Percentiles rank a stretch among this genome's conserved stretches.
Conservation (phyloP, 2,888 invertebrate genomes). For the Habroteleia sp. region DNA sequence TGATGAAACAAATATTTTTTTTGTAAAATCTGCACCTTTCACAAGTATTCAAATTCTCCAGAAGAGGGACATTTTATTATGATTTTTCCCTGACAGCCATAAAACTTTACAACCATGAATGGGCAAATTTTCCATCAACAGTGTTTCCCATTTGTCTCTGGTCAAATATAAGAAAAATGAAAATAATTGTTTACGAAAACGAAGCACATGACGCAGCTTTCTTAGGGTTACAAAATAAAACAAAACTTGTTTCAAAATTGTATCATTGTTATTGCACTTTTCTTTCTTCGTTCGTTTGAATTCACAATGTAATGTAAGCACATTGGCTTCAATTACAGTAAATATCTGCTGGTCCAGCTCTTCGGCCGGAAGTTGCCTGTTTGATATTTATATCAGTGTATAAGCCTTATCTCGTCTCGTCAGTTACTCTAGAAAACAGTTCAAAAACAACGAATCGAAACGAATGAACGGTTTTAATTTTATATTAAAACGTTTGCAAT, state of each 20-base stretch:
- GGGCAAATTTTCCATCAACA: not conserved
- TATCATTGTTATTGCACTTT: not conserved
- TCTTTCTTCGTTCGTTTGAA: conserved; percentile 2
- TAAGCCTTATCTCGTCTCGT: conserved; percentile 66
- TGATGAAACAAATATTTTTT: too few species aligned
- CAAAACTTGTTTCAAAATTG: too few species aligned
- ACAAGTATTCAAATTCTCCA: not conserved
- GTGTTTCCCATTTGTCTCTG: too few species aligned
- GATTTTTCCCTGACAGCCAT: not conserved
- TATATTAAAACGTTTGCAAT: too few species aligned
- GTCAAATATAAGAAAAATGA: not conserved
- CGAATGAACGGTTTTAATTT: too few species aligned
- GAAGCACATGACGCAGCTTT: too few species aligned
- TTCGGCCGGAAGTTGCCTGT: conserved; percentile 67
- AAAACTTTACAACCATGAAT: not conserved
- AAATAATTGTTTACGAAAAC: too few species aligned
- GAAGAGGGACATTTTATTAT: not conserved
- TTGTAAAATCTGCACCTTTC: too few species aligned
- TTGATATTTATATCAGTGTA: conserved; percentile 71
- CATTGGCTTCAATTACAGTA: conserved; percentile 34
- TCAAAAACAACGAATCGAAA: conserved; percentile 1
- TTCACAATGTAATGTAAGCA: conserved; percentile 13
- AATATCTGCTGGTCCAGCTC: conserved; percentile 43
- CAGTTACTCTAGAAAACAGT: conserved; percentile 9
- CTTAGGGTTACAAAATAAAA: too few species aligned